phyloP scores from a whole-genome alignment of 2,888 invertebrate species.

The Macaria liturata region DNA sequence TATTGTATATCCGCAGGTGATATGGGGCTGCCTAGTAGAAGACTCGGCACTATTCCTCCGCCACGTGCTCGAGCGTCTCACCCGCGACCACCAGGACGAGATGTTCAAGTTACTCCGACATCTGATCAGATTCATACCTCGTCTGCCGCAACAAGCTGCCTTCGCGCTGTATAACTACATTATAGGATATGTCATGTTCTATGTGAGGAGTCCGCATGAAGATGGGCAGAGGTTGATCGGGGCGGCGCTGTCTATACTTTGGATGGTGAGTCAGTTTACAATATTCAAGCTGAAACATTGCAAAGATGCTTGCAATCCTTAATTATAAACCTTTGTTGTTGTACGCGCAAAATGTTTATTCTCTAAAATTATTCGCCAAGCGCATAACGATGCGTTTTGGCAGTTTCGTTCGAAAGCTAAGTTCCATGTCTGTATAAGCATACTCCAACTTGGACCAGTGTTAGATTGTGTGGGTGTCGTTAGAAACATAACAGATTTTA shows the following conservation, averaged over 20 bases:
- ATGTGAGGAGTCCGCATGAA: constrained; percentile 97
- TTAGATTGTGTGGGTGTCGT: too few species aligned
- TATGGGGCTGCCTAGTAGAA: constrained; percentile 99
- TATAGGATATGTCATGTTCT: constrained; percentile 99
- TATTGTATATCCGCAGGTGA: constrained; percentile 85
- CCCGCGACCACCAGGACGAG: constrained; percentile 95
- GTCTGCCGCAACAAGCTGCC: constrained; percentile 98
- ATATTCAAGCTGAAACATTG: too few species aligned
- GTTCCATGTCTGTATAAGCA: too few species aligned
- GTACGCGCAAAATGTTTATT: too few species aligned
- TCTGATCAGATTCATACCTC: constrained; percentile 95
- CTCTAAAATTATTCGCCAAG: too few species aligned
- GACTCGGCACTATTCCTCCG: constrained; percentile 98
- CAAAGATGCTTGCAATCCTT: too few species aligned
- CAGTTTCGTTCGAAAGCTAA: too few species aligned
- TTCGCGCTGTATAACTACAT: constrained; percentile 99
- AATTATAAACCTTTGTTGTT: too few species aligned
- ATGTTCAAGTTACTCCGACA: constrained; percentile 97
- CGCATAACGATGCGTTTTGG: too few species aligned
- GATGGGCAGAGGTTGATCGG: constrained; percentile 97
- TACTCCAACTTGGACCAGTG: too few species aligned
- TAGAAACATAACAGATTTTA: too few species aligned
- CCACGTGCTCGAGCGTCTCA: constrained; percentile 97
- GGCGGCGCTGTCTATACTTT: constrained; percentile 96
- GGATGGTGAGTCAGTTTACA: constrained; percentile 89